Base-by-base conservation (phyloP, 2,797 vertebrate species). In the Sorex maritimensis region DNA sequence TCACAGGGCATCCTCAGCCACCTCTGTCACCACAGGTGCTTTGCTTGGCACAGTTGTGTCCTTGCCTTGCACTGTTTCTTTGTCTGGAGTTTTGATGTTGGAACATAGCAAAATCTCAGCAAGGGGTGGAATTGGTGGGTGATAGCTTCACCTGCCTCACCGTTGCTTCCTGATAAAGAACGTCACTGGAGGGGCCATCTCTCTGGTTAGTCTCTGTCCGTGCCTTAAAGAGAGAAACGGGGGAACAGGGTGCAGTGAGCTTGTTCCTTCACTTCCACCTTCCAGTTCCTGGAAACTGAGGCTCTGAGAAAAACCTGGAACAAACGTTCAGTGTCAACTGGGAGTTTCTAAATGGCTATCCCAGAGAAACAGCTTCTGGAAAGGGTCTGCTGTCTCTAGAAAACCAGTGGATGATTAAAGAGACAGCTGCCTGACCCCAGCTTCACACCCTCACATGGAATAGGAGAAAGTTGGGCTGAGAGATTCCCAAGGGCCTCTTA, bases 381-480 rank as follows among this genome's bases (percentile, higher is more conserved):
- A 38, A 34, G 30, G n/a, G 3, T 17, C 30, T 71, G 34, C 69
- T 23, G 12, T 3, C 1, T 12, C 9, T 3, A 72, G 75, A 73
- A 61, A 69, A 65, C n/a, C 68, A 67, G 58, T 34, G 30, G 73
- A 12, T 79, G 14, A 61, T 80, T 73, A 65, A 88, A 73, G 38
- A 75, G 30, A 55, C 24, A 41, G 73, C 23, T 73, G 67, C 68
- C 81, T 77, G n/a, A n/a, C 46, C 58, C 34, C 41, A 38, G 26
- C 9, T 67, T 44, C 1, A 26, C 13, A 65, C 44, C 61, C 26
- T 85, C 12, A 2, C n/a, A 5, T 28, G 5, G 80, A 52, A 86
- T 74, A 84, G 81, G 38, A 84, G 61, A 82, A 63, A 80, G 38
- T 71, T 91, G 34, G n/a, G 38, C 83, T 72, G 12, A 68, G 69